phyloP scores from a whole-genome alignment of 2,797 vertebrate species.

The Pipistrellus nathusii region DNA sequence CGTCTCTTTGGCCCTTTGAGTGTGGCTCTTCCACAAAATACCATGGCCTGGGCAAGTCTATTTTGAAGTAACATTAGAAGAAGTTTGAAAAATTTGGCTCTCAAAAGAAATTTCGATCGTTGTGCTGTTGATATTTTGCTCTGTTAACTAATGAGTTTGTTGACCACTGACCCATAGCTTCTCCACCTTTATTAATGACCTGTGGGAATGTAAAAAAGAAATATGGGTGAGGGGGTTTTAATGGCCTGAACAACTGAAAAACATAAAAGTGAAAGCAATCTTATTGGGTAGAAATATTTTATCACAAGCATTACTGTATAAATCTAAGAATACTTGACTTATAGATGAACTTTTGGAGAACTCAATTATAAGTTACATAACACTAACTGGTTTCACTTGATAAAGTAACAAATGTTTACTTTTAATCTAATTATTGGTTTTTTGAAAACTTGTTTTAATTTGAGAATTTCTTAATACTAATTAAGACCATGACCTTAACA shows the following conservation, averaged over 20 bases:
- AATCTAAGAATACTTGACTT: conserved; percentile 39
- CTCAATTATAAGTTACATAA: conserved; percentile 5
- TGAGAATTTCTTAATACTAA: conserved; percentile 34
- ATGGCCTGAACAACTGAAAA: neutral
- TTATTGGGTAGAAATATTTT: neutral
- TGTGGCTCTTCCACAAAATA: no score
- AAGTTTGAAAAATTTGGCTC: no score
- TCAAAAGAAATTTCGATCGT: no score
- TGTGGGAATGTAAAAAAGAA: neutral
- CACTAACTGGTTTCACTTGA: conserved; percentile 34
- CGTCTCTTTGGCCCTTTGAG: no score
- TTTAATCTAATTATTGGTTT: conserved; percentile 8
- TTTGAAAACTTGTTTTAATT: conserved; percentile 22
- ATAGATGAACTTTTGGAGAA: conserved; percentile 58
- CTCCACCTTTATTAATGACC: conserved; percentile 28
- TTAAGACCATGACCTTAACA: conserved; percentile 36
- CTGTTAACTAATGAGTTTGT: no score
- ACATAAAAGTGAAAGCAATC: conserved; percentile 45
- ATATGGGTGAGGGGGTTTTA: neutral
- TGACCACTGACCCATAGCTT: neutral
- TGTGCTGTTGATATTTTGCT: no score
- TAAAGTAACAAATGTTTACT: conserved; percentile 36
- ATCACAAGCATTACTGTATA: neutral
- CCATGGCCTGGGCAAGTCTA: no score
- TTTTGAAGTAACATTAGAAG: no score